Evolutionary conservation across 2,888 invertebrate species (phyloP).

Genomic region (Tortrix viridana): DNA sequence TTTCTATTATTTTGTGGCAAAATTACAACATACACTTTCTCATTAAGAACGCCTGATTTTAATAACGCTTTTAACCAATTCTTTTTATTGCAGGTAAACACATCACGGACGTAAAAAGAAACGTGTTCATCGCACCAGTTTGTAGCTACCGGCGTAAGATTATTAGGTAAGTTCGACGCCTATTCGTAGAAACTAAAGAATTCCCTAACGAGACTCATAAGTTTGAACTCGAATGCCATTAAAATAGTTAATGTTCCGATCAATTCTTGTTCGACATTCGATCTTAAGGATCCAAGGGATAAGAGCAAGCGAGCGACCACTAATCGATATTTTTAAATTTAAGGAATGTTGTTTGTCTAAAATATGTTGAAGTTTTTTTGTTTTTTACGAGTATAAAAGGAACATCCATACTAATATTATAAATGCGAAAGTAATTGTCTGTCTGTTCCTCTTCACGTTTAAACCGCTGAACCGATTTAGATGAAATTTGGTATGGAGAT

Average conservation of each 20-base stretch:
- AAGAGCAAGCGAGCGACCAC: not conserved
- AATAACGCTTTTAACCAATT: not conserved
- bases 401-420: no score
- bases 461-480: no score
- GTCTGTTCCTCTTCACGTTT: no score
- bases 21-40: no score
- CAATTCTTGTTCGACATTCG: constrained; percentile 57
- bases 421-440: no score
- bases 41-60: not conserved
- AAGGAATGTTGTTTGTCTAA: no score
- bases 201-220: constrained; percentile 43
- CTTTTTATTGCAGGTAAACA: constrained; percentile 18
- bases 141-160: constrained; percentile 27
- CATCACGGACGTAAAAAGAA: not conserved
- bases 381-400: no score
- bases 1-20: no score
- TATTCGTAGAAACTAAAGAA: constrained; percentile 43
- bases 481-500: no score
- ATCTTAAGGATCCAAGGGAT: constrained; percentile 20
- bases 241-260: constrained; percentile 63
- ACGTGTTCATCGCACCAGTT: constrained; percentile 17
- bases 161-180: constrained; percentile 31
- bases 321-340: not conserved
- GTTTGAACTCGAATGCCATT: constrained; percentile 49
- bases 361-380: no score